These are phyloP conservation scores for Hypolimnas misippus DNA, from an alignment of 2,888 invertebrate species.

Conservation along the genomic window DNA sequence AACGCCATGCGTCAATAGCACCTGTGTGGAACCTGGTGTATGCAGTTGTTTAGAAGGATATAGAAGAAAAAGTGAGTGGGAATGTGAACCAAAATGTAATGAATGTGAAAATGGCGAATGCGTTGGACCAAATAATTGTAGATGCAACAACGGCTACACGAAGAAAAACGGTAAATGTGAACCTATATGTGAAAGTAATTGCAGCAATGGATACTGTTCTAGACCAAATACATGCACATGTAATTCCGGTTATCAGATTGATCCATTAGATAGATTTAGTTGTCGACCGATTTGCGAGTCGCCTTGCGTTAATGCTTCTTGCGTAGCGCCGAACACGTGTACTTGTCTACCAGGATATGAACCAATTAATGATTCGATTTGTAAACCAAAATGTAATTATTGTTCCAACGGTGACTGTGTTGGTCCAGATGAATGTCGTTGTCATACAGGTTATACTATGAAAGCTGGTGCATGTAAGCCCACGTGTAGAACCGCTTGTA, in stretches of 20 bases:
- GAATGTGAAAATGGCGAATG: constrained; percentile 56
- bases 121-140: constrained; percentile 60
- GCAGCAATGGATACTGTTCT: constrained; percentile 56
- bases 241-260: constrained; percentile 36
- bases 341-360: constrained; percentile 47
- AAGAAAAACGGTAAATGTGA: constrained; percentile 35
- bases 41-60: constrained; percentile 70
- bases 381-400: constrained; percentile 41
- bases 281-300: constrained; percentile 46
- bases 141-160: constrained; percentile 48
- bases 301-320: constrained; percentile 47
- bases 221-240: constrained; percentile 63
- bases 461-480: constrained; percentile 37
- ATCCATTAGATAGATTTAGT: constrained; percentile 30
- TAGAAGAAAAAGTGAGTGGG: constrained; percentile 44
- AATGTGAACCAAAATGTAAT: constrained; percentile 39
- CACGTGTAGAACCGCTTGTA: constrained; percentile 32
- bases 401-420: constrained; percentile 56
- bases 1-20: constrained; percentile 56
- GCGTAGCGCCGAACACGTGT: constrained; percentile 49
- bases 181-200: constrained; percentile 44
- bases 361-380: constrained; percentile 35
- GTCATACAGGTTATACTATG: constrained; percentile 48
- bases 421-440: constrained; percentile 53
- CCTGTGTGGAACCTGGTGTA: constrained; percentile 61